Evolutionary conservation across 2,113 vertebrate species (phyloP).

Genomic region (Indicator indicator): DNA sequence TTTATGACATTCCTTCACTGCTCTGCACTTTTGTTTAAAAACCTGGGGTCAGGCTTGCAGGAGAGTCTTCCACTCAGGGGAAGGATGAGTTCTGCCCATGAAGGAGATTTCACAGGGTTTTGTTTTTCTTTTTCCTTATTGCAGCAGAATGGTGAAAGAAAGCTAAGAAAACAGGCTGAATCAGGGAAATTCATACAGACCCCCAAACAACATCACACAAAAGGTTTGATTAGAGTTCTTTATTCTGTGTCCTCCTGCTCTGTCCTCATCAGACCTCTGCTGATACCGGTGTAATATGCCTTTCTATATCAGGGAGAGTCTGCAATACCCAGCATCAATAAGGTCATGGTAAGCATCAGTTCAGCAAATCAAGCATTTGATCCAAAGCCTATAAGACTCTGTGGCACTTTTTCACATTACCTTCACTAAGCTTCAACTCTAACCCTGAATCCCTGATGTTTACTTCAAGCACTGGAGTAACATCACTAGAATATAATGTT

Average conservation of each 20-base stretch:
- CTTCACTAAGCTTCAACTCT: neutral
- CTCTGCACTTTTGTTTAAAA: neutral
- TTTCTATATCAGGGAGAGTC: neutral
- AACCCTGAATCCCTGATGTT: neutral
- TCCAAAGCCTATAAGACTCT: neutral
- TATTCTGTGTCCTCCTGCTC: neutral
- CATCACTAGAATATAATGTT: neutral
- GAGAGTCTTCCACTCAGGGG: neutral
- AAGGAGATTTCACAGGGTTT: neutral
- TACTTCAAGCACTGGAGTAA: neutral
- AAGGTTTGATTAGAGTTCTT: accelerated
- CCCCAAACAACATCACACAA: neutral
- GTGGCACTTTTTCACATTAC: neutral
- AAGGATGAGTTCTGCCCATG: neutral
- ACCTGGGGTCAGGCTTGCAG: neutral
- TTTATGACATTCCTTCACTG: neutral
- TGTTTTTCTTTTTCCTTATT: neutral
- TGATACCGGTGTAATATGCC: accelerated
- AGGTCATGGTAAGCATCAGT: neutral
- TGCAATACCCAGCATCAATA: neutral
- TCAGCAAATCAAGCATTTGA: neutral
- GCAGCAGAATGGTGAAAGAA: neutral
- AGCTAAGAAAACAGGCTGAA: neutral
- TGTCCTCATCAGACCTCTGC: neutral
- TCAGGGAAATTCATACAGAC: neutral